Evolutionary conservation across 2,797 vertebrate species (phyloP), one percentile per base, ranked within the genome.

Genomic region (Echeneis naucrates): DNA sequence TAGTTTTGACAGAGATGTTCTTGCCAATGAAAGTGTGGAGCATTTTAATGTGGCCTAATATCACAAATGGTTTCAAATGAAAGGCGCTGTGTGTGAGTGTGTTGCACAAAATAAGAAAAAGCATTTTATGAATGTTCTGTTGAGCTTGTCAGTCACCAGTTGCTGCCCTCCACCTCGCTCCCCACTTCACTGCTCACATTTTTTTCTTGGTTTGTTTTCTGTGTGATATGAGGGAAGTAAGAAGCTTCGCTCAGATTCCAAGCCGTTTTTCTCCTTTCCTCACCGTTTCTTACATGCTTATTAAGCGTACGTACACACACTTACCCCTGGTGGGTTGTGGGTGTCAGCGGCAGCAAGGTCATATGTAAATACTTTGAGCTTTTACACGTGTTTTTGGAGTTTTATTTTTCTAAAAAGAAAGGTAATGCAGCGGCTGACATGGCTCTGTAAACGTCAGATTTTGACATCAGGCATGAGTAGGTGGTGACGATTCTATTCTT

Each of bases 181-280:
- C 14, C 52, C 1, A 4, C 12, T 33, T 47, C 37, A 12, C 48
- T 45, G 26, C 16, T 5, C 30, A 21, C 13, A 33, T 60, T 17
- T 45, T 24, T 3, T 4, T 73, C 82, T 84, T 71, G 75, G 81
- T 72, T 1, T n/a, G n/a, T n/a, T n/a, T n/a, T n/a, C n/a, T n/a
- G n/a, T n/a, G n/a, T n/a, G n/a, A n/a, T n/a, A n/a, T n/a, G n/a
- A n/a, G n/a, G n/a, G n/a, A n/a, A n/a, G n/a, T n/a, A n/a, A n/a
- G n/a, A n/a, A n/a, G n/a, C n/a, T n/a, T n/a, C 35, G 30, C 35
- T 37, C 5, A 16, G 9, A 26, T 78, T 77, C 4, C 38, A 38
- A 83, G 66, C 56, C 47, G 48, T 61, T 73, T 74, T 51, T 61
- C 60, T 60, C 9, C 32, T 65, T 19, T 48, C 59, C 2, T 57